phyloP scores from a whole-genome alignment of 2,888 invertebrate species.

The Taphrorychus bicolor region DNA sequence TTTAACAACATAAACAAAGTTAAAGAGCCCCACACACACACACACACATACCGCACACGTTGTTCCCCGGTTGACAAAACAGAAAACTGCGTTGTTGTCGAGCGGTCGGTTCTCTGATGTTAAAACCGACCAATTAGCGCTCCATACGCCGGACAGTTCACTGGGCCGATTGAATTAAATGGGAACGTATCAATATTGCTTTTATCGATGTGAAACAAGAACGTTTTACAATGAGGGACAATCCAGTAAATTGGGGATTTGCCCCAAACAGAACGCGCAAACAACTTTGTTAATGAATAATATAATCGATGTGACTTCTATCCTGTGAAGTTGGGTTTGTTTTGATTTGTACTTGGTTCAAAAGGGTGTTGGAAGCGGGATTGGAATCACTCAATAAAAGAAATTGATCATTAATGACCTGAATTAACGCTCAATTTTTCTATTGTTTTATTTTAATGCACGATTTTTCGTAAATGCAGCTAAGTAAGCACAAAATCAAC shows the following conservation, averaged over 20 bases:
- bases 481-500: too few relatives aligned
- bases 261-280: not conserved
- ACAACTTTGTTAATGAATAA: not conserved
- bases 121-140: constrained; percentile 11
- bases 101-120: not conserved
- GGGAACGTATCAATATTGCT: constrained; percentile 11
- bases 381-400: too few relatives aligned
- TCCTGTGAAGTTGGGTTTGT: too few relatives aligned
- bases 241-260: not conserved
- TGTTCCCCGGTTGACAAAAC: not conserved
- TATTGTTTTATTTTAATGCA: too few relatives aligned
- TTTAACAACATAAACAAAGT: not conserved
- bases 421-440: too few relatives aligned
- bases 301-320: not conserved
- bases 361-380: too few relatives aligned
- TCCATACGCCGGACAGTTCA: not conserved
- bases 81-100: not conserved
- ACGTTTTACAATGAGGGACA: not conserved
- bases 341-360: too few relatives aligned
- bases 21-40: not conserved
- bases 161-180: constrained; percentile 9
- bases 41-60: constrained; percentile 6
- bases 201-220: constrained; percentile 3
- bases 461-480: too few relatives aligned
- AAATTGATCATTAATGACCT: too few relatives aligned